Percentiles rank a stretch among this genome's conserved stretches.
phyloP scores from a whole-genome alignment of 1,140 invertebrate genomes.

The Eulimnadia texana region DNA sequence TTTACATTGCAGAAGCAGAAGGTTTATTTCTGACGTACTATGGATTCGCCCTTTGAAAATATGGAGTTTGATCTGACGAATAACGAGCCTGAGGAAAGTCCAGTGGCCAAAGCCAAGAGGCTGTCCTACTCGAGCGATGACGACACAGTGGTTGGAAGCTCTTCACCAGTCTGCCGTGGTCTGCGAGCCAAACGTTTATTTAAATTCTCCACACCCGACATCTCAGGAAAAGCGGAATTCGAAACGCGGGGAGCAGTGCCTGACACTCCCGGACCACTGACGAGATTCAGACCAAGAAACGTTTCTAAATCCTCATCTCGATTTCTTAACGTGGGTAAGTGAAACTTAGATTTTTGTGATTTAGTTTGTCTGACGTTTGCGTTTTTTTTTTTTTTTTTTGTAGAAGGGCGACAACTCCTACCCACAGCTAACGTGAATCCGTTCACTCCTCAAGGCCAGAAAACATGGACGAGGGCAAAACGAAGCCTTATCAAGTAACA shows the following conservation, averaged over 20 bases:
- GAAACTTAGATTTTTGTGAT: neutral
- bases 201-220: neutral
- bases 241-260: neutral
- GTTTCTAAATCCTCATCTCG: too few relatives aligned
- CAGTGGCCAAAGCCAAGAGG: neutral
- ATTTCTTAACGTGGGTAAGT: neutral
- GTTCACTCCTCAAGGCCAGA: neutral
- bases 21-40: too few relatives aligned
- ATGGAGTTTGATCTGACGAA: too few relatives aligned
- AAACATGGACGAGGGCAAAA: neutral
- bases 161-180: neutral
- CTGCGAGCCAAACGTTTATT: neutral
- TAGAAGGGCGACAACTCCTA: neutral
- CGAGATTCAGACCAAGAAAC: too few relatives aligned
- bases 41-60: too few relatives aligned
- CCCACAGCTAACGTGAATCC: neutral
- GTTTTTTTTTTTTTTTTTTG: neutral
- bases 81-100: too few relatives aligned
- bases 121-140: neutral
- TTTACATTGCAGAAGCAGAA: too few relatives aligned
- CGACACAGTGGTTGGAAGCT: neutral
- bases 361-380: neutral
- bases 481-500: neutral
- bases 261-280: neutral
- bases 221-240: neutral